Evolutionary conservation across 2,888 invertebrate species (phyloP).

Genomic region (Neoaliturus tenellus): DNA sequence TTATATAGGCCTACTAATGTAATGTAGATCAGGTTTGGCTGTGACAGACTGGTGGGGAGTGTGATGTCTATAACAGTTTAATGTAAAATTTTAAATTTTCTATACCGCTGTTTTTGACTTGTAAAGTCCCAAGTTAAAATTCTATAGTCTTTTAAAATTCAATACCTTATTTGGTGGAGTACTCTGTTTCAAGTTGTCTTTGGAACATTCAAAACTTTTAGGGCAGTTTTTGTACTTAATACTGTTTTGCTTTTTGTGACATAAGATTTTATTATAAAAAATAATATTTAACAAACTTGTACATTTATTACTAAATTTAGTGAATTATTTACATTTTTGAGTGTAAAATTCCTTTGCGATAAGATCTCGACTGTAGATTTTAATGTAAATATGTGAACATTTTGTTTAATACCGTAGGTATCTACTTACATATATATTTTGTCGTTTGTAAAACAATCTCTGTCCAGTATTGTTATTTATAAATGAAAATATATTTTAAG

Average conservation of each 20-base stretch:
- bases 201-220: too few relatives aligned
- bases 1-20: not conserved
- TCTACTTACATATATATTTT: not conserved
- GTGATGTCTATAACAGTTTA: not conserved
- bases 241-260: too few relatives aligned
- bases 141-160: too few relatives aligned
- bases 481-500: conserved; percentile 31
- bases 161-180: too few relatives aligned
- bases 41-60: not conserved
- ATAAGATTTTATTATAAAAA: too few relatives aligned
- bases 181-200: too few relatives aligned
- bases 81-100: too few relatives aligned
- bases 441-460: conserved; percentile 3
- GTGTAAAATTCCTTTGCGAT: not conserved
- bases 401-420: conserved; percentile 1
- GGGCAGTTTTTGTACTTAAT: too few relatives aligned
- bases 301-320: too few relatives aligned
- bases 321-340: not conserved
- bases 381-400: not conserved
- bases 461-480: conserved; percentile 38
- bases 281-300: too few relatives aligned
- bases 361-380: conserved; percentile 22
- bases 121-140: too few relatives aligned
- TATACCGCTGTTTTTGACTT: too few relatives aligned
- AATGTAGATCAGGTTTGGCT: not conserved